Conservation (phyloP, 2,797 vertebrate species). For the Pangasius larnaudii region DNA sequence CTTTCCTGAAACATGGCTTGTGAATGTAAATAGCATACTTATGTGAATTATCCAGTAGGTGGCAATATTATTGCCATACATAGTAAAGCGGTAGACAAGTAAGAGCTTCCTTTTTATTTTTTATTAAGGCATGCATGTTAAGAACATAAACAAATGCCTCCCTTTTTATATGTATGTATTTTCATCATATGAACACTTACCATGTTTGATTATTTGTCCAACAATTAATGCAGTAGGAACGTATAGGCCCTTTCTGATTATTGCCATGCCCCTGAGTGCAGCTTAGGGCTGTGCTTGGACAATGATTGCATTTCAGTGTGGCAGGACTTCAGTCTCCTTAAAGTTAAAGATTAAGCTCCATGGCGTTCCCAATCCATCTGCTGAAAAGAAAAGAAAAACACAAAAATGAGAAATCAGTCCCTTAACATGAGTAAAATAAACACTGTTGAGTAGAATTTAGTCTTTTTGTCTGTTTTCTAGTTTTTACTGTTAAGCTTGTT, state of each 20-base stretch:
- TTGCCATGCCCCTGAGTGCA: background rate
- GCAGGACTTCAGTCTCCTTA: background rate
- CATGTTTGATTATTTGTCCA: background rate
- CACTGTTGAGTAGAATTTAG: background rate
- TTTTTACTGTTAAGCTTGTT: background rate
- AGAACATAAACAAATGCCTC: background rate
- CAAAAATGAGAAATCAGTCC: background rate
- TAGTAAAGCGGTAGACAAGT: too few relatives aligned
- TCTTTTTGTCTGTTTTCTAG: background rate
- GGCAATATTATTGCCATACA: background rate
- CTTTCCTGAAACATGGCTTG: background rate
- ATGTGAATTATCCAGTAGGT: constrained; percentile 1
- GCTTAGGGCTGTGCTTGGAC: background rate
- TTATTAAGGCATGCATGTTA: background rate
- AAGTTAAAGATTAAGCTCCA: background rate
- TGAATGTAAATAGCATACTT: background rate
- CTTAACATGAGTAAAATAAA: background rate
- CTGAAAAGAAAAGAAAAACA: background rate
- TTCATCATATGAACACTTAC: background rate
- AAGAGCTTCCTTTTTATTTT: background rate
- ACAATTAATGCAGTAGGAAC: background rate
- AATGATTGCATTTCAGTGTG: background rate
- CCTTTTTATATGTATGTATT: background rate
- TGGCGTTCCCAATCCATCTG: background rate
- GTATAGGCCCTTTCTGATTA: background rate